Conservation (phyloP, 2,797 vertebrate species). For the Falco rusticolus region DNA sequence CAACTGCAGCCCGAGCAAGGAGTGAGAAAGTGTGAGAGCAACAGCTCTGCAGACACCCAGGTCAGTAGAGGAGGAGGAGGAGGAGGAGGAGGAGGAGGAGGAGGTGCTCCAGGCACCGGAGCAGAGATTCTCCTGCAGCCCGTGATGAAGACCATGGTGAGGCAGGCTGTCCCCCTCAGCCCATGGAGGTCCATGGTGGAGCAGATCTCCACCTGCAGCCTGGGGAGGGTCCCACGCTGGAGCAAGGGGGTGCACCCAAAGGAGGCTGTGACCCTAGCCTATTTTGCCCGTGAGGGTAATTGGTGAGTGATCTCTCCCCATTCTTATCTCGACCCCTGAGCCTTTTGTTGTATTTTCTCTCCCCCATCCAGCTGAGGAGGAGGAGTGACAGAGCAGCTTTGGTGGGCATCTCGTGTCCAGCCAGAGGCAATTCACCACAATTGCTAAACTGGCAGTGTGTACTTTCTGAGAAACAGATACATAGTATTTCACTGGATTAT, state of each 20-base stretch:
- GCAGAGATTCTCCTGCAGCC: neutral
- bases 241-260: neutral
- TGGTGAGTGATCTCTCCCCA: neutral
- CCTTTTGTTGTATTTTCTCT: neutral
- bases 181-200: neutral
- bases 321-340: neutral
- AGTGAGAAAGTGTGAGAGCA: neutral
- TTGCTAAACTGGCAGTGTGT: neutral
- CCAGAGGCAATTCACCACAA: neutral
- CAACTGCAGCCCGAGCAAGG: neutral
- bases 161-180: neutral
- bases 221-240: neutral
- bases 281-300: neutral
- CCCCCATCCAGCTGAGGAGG: neutral
- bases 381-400: neutral
- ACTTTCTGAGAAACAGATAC: neutral
- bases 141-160: fast-evolving
- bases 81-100: neutral
- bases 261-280: too few species aligned
- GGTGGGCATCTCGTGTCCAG: neutral
- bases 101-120: neutral
- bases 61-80: neutral
- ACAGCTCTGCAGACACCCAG: neutral
- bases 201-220: neutral
- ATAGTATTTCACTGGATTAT: neutral